Evolutionary conservation across 2,113 vertebrate genomes (phyloP).

Genomic region (Solea solea): DNA sequence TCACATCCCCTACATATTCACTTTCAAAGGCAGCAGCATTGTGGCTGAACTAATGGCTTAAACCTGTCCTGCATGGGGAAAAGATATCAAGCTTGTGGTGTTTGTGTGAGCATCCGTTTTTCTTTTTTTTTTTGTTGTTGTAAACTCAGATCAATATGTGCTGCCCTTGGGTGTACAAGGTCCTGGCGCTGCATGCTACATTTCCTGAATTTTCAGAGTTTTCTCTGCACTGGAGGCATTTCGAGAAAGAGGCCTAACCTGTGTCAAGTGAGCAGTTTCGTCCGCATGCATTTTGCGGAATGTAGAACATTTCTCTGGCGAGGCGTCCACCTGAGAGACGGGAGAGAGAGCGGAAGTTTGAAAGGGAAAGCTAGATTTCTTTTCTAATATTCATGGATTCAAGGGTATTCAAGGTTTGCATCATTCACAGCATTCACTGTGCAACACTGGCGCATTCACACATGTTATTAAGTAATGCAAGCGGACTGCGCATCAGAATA

Average conservation of each 20-base stretch:
- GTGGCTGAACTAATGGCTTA: constrained; percentile 38
- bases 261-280: constrained; percentile 91
- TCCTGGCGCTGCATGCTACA: neutral
- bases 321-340: constrained; percentile 87
- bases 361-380: constrained; percentile 75
- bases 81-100: constrained; percentile 22
- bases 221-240: constrained; percentile 21
- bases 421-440: constrained; percentile 27
- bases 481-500: constrained; percentile 28
- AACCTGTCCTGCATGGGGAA: constrained; percentile 11
- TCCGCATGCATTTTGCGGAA: constrained; percentile 95
- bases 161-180: constrained; percentile 27
- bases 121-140: neutral
- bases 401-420: constrained; percentile 37
- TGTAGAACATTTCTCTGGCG: constrained; percentile 97
- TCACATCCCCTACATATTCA: neutral
- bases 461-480: constrained; percentile 28
- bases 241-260: constrained; percentile 52
- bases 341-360: constrained; percentile 77
- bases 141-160: constrained; percentile 41
- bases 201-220: constrained; percentile 8
- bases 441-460: constrained; percentile 23
- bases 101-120: constrained; percentile 32
- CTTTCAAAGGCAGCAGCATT: constrained; percentile 9
- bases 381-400: constrained; percentile 50